Conservation (phyloP, 2,888 invertebrate species). For the Dromius quadrimaculatus region DNA sequence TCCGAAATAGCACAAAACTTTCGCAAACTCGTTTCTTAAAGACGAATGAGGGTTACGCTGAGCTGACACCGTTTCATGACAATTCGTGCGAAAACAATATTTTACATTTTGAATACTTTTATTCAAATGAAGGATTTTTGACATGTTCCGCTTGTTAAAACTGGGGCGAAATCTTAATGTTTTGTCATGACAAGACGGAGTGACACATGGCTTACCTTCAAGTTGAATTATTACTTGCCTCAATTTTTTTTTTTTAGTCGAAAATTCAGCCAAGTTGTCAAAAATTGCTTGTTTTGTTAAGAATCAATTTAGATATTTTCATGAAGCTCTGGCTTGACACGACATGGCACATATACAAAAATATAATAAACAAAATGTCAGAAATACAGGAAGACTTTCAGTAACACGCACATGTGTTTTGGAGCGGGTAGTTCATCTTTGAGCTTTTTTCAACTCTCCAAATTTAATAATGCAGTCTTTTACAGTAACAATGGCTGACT, state of each 20-base stretch:
- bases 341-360: constrained; percentile 26
- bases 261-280: no score
- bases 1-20: constrained; percentile 46
- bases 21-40: constrained; percentile 34
- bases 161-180: no score
- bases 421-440: neutral
- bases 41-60: constrained; percentile 25
- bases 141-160: no score
- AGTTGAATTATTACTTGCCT: no score
- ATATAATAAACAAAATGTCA: constrained; percentile 29
- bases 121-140: no score
- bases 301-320: no score
- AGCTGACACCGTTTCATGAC: constrained; percentile 31
- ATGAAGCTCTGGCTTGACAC: no score
- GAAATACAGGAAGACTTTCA: constrained; percentile 10
- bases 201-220: no score
- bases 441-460: constrained; percentile 34
- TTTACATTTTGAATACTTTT: constrained; percentile 10
- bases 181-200: no score
- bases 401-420: constrained; percentile 43
- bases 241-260: no score
- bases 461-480: constrained; percentile 50
- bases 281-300: no score
- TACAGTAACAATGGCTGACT: constrained; percentile 43
- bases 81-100: constrained; percentile 33